A percentile compares a stretch with the other conserved stretches of the same genome.
These are phyloP conservation scores for Poecilus cupreus DNA, from an alignment of 2,888 invertebrate genomes.

Conservation along the genomic window DNA sequence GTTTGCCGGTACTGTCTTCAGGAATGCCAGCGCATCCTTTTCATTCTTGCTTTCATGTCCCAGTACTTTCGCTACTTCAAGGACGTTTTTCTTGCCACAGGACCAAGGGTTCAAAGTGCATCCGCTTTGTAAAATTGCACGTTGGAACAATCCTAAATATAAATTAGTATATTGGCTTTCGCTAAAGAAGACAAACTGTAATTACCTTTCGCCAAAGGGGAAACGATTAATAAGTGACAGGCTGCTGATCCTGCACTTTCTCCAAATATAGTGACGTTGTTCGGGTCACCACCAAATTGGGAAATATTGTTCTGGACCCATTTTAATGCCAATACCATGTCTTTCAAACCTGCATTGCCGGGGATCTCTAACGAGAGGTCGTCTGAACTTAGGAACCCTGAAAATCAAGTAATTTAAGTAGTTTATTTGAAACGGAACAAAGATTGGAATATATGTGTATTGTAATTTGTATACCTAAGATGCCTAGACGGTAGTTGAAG, in stretches of 20 bases:
- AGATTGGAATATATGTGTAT: not conserved
- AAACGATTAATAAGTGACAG: slow-evolving; percentile 73
- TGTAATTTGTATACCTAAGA: slow-evolving; percentile 37
- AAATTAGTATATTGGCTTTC: too few species aligned
- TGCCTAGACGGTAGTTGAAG: slow-evolving; percentile 46
- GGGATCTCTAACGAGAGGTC: slow-evolving; percentile 73
- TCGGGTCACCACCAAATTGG: too few species aligned
- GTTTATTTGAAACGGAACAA: too few species aligned
- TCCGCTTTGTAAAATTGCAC: slow-evolving; percentile 68
- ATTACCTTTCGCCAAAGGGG: slow-evolving; percentile 70
- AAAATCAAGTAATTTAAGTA: too few species aligned
- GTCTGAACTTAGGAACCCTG: slow-evolving; percentile 73
- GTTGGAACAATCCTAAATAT: slow-evolving; percentile 67
- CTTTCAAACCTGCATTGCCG: slow-evolving; percentile 75
- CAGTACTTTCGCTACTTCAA: slow-evolving; percentile 68
- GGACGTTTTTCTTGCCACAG: slow-evolving; percentile 65
- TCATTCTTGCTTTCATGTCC: slow-evolving; percentile 70
- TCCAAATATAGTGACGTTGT: slow-evolving; percentile 74
- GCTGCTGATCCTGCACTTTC: slow-evolving; percentile 75
- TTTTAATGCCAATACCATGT: too few species aligned
- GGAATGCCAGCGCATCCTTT: slow-evolving; percentile 68
- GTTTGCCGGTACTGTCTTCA: slow-evolving; percentile 63
- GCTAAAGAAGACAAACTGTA: too few species aligned
- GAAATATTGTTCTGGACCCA: too few species aligned
- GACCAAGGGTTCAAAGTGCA: slow-evolving; percentile 67